Conservation (phyloP, 2,797 vertebrate genomes). For the Acestrorhynchus altus region DNA sequence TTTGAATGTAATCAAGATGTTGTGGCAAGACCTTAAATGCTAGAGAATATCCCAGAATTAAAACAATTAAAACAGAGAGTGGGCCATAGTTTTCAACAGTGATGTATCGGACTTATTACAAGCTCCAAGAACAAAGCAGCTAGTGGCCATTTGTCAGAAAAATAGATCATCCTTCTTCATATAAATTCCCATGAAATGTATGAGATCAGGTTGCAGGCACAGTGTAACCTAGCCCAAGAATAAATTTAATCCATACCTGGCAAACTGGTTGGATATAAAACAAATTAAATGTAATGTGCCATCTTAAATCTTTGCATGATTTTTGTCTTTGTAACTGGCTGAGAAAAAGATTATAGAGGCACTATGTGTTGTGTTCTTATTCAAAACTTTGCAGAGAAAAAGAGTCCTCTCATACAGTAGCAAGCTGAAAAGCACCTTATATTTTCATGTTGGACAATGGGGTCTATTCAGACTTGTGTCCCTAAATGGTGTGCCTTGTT, state of each 20-base stretch:
- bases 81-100: no score
- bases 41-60: no score
- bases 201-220: background rate
- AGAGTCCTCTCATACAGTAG: slow-evolving; percentile 24
- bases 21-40: no score
- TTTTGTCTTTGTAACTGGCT: background rate
- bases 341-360: background rate
- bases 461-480: slow-evolving; percentile 63
- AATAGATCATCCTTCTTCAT: background rate
- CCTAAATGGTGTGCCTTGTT: slow-evolving; percentile 68
- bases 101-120: no score
- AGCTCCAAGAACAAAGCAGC: background rate
- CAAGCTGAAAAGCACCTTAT: slow-evolving; percentile 62
- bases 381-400: slow-evolving; percentile 7
- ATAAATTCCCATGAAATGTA: background rate
- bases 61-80: no score
- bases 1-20: no score
- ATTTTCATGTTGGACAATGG: slow-evolving; percentile 65
- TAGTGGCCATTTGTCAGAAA: background rate
- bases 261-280: background rate
- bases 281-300: background rate
- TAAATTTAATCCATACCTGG: background rate
- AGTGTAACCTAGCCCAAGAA: background rate
- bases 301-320: background rate
- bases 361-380: slow-evolving; percentile 12